phyloP scores from a whole-genome alignment of 2,113 vertebrate genomes.

The Corythaeola cristata region DNA sequence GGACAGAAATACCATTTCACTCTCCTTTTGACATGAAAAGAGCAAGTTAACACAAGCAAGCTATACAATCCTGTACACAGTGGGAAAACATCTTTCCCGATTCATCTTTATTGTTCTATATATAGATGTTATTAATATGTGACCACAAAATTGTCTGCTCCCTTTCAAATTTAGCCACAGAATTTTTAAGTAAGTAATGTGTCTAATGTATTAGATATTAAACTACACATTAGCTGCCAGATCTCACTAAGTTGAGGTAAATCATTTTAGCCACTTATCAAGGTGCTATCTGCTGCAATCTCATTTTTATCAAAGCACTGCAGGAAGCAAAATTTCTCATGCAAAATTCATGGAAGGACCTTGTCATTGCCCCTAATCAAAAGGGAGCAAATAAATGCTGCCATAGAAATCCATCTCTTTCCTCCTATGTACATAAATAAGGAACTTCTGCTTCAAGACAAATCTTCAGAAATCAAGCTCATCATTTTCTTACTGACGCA shows the following conservation, averaged over 20 bases:
- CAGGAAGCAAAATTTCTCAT: neutral
- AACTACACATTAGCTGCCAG: neutral
- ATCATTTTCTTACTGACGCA: neutral
- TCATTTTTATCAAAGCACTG: neutral
- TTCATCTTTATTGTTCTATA: neutral
- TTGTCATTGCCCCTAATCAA: neutral
- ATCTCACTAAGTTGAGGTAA: neutral
- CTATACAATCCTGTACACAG: neutral
- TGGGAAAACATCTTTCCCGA: neutral
- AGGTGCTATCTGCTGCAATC: neutral
- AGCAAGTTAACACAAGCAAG: neutral
- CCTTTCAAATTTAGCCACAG: neutral
- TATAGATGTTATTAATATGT: neutral
- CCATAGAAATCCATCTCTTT: neutral
- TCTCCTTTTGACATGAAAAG: neutral
- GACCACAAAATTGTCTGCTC: neutral
- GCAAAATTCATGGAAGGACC: neutral
- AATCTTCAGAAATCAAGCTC: neutral
- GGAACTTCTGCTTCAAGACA: neutral
- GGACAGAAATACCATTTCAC: neutral
- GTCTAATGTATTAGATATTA: neutral
- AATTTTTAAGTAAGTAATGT: neutral
- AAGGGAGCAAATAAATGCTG: neutral
- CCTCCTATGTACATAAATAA: neutral
- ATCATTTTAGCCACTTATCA: constrained; percentile 25